phyloP scores from a whole-genome alignment of 2,113 vertebrate genomes.

The Pontoporia blainvillei region DNA sequence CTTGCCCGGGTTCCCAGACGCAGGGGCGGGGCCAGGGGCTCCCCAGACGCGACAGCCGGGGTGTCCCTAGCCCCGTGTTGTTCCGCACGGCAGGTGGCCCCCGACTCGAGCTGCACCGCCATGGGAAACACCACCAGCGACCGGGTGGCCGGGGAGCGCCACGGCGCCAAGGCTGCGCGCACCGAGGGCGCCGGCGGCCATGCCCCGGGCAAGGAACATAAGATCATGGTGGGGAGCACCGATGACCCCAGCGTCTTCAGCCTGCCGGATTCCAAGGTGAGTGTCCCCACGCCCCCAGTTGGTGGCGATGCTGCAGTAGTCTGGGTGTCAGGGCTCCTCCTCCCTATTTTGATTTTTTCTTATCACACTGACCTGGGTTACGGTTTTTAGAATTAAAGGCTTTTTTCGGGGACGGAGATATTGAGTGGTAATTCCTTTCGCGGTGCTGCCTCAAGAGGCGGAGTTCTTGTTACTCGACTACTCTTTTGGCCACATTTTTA shows the following conservation, averaged over 20 bases:
- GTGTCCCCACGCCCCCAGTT: not conserved
- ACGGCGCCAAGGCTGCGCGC: conserved; percentile 90
- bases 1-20: not conserved
- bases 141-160: conserved; percentile 89
- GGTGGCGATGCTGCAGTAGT: not conserved
- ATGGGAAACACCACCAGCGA: conserved; percentile 98
- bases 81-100: conserved; percentile 11
- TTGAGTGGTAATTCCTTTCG: not conserved
- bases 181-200: conserved; percentile 82
- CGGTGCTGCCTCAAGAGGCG: not conserved
- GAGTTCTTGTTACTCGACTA: not conserved
- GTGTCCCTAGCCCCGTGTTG: not conserved
- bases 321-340: not conserved
- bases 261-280: conserved; percentile 91
- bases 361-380: not conserved
- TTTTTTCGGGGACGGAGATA: not conserved
- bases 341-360: not conserved
- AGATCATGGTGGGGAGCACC: conserved; percentile 96
- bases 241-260: conserved; percentile 96
- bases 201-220: conserved; percentile 87
- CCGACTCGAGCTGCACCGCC: conserved; percentile 40
- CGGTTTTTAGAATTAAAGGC: not conserved
- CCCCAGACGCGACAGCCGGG: not conserved
- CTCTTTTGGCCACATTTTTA: not conserved
- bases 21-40: not conserved